Evolutionary conservation across 2,888 invertebrate species (phyloP), one percentile per base, ranked within the genome.

Genomic region (Drosophila sordidapex): DNA sequence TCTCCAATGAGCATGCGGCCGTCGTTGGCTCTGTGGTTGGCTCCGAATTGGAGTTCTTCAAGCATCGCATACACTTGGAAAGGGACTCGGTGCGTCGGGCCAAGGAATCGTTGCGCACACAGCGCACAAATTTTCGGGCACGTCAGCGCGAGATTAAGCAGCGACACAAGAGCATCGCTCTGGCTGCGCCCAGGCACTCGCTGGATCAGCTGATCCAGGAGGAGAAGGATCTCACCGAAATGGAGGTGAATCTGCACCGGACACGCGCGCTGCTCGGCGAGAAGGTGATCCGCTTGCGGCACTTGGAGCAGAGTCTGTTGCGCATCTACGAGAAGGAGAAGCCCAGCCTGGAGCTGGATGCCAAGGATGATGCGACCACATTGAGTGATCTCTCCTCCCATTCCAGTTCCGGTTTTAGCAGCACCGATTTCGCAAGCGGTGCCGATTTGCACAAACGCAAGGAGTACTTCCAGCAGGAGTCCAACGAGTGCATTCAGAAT

Each of bases 31-130:
- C 76, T 2, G 87, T 88, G 3, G 83, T 90, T 0, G 89, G 94
- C 58, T 95, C 97, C 27, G 97, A 97, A 89, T 92, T 97, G 61
- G 97, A 97, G 92, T 97, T 97, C 93, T 97, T 97, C 86, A 95
- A 97, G 54, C 97, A 97, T 90, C 95, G 97, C 60, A 96, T 97
- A 57, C 95, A 97, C 79, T 94, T 97, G 48, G 97, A 97, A 90
- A 93, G 97, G 8, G 97, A 97, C 88, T 96, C 97, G 27, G 96
- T 97, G 91, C 94, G 96, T n/a, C 94, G 97, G 3, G 97, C 97
- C n/a, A 95, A 96, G 80, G 96, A 96, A 72, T 96, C 95, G 58
- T 91, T 97, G 70, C 94, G 95, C 48, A 94, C 95, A 2, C 95
- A 97, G 69, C 94, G 95, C 65, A 95, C 95, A 49, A 95, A 95